Conservation (phyloP, 2,113 vertebrate genomes). For the Crotalus viridis region DNA sequence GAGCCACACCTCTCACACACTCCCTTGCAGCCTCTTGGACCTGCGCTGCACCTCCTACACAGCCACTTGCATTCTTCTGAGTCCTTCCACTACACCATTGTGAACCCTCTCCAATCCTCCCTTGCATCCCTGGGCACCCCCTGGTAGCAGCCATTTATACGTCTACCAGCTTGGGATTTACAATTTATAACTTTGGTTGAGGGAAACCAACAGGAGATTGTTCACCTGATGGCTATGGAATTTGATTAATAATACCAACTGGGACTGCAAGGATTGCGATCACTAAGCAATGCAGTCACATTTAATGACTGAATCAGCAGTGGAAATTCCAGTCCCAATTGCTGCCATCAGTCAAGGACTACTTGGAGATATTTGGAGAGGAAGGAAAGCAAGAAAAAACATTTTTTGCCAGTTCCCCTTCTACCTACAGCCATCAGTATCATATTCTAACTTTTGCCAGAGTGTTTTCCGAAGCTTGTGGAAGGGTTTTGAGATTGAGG, state of each 20-base stretch:
- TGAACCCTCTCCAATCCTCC: not conserved
- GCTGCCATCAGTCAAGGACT: not conserved
- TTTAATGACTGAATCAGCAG: not conserved
- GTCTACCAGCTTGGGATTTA: not conserved
- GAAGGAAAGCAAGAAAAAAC: not conserved
- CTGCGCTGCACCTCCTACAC: not conserved
- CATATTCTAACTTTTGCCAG: not conserved
- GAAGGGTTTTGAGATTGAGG: not conserved
- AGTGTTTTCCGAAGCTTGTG: not conserved
- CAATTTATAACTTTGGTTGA: not conserved
- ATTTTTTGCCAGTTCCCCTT: not conserved
- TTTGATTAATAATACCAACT: not conserved
- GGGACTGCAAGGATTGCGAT: not conserved
- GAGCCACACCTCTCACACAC: not conserved
- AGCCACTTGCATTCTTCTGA: not conserved
- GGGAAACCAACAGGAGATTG: not conserved
- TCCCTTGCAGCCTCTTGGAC: not conserved
- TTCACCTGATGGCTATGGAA: not conserved
- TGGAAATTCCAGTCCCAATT: not conserved
- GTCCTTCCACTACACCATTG: not conserved
- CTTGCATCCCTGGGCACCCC: not conserved
- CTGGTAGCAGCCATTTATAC: not conserved
- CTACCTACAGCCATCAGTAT: not conserved
- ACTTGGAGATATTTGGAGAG: not conserved
- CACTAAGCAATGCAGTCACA: not conserved